Conservation (phyloP, 2,888 invertebrate genomes). For the Microplitis manilae region DNA sequence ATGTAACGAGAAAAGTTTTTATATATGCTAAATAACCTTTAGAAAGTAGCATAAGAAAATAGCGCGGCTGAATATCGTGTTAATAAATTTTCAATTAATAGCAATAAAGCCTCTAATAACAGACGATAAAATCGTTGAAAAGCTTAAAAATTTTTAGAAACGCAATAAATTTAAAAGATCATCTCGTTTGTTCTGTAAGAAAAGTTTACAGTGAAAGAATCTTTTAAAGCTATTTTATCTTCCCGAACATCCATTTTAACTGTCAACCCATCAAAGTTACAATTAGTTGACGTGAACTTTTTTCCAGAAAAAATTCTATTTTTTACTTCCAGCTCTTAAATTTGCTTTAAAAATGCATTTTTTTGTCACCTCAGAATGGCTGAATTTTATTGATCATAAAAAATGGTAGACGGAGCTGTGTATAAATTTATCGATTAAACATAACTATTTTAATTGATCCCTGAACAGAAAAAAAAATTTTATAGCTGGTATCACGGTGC, state of each 20-base stretch:
- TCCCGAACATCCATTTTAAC: neutral
- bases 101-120: too few relatives aligned
- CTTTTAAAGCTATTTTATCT: neutral
- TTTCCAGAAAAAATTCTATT: neutral
- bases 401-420: neutral
- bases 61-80: neutral
- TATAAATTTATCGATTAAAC: neutral
- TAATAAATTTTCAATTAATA: neutral
- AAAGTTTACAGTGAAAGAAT: neutral
- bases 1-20: neutral
- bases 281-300: neutral
- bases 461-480: neutral
- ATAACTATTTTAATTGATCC: neutral
- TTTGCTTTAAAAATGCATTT: too few relatives aligned
- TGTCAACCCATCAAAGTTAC: neutral
- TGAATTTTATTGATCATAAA: neutral
- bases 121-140: neutral
- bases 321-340: neutral
- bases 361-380: neutral
- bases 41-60: too few relatives aligned
- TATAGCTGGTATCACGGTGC: neutral
- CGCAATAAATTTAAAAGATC: neutral
- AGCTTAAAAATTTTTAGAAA: neutral
- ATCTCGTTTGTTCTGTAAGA: neutral
- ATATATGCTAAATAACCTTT: neutral